These are phyloP conservation scores for Drosophila pachea DNA, from an alignment of 1,140 invertebrate species.

Conservation along the genomic window DNA sequence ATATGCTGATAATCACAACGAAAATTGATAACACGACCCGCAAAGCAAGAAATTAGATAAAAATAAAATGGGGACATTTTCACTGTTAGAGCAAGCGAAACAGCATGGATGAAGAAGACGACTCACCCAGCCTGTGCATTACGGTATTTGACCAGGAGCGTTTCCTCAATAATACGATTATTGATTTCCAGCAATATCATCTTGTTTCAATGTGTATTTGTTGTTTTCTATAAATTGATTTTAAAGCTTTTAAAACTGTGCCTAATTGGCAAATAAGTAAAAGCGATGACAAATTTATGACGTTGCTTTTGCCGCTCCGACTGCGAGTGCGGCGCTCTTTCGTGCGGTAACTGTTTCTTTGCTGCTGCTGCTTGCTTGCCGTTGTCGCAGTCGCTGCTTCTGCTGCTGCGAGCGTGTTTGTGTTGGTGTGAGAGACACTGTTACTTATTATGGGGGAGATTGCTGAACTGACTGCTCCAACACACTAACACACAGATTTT, in stretches of 20 bases:
- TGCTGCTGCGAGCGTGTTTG: slow-evolving; percentile 30
- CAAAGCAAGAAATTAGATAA: slow-evolving; percentile 33
- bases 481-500: slow-evolving; percentile 46
- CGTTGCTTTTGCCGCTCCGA: slow-evolving; percentile 68
- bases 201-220: slow-evolving; percentile 27
- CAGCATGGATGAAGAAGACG: slow-evolving; percentile 2
- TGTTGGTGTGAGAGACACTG: slow-evolving; percentile 53
- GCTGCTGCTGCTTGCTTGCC: slow-evolving; percentile 4
- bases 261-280: slow-evolving; percentile 27
- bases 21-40: slow-evolving; percentile 50
- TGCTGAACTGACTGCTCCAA: slow-evolving; percentile 61
- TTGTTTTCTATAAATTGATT: slow-evolving; percentile 20
- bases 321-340: slow-evolving; percentile 49
- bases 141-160: slow-evolving; percentile 95
- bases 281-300: slow-evolving; percentile 71
- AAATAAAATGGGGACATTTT: slow-evolving; percentile 51
- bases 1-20: slow-evolving; percentile 53
- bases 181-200: slow-evolving; percentile 99
- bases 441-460: slow-evolving; percentile 40
- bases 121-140: slow-evolving; percentile 96
- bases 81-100: slow-evolving; percentile 36
- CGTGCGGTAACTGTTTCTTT: slow-evolving; percentile 65
- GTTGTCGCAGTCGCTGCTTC: slow-evolving; percentile 7
- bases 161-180: slow-evolving; percentile 98
- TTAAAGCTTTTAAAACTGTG: slow-evolving; percentile 13